Evolutionary conservation across 2,797 vertebrate genomes (phyloP).

Genomic region (Myotis planiceps): DNA sequence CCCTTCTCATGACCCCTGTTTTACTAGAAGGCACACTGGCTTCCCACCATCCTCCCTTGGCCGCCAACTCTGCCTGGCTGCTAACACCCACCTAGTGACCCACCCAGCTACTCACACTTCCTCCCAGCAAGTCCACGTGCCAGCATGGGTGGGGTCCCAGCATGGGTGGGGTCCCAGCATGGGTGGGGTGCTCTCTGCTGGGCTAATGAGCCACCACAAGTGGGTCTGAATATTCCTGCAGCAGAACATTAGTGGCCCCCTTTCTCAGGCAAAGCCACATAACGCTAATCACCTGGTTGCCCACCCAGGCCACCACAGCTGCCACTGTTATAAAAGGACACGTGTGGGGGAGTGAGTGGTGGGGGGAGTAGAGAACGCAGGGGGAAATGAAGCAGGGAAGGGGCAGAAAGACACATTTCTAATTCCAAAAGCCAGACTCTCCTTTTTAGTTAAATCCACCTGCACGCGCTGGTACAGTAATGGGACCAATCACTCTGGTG

Average conservation of each 20-base stretch:
- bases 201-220: not conserved
- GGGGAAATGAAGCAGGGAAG: not conserved
- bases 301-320: not conserved
- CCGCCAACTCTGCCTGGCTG: not conserved
- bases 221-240: rapidly evolving
- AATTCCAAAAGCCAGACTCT: not conserved
- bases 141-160: not conserved
- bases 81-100: not conserved
- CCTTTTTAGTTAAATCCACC: not conserved
- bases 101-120: not conserved
- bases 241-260: not conserved
- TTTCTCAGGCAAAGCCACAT: not conserved
- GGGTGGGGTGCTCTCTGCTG: not conserved
- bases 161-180: not conserved
- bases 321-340: not conserved
- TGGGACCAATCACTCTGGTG: too few species aligned
- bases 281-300: rapidly evolving
- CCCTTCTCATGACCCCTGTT: not conserved
- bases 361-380: not conserved
- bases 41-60: not conserved
- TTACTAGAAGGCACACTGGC: not conserved
- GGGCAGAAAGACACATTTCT: not conserved
- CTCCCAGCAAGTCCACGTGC: not conserved
- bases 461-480: not conserved
- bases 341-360: rapidly evolving